Conservation (phyloP, 2,888 invertebrate genomes). For the Ditylenchus weischeri region DNA sequence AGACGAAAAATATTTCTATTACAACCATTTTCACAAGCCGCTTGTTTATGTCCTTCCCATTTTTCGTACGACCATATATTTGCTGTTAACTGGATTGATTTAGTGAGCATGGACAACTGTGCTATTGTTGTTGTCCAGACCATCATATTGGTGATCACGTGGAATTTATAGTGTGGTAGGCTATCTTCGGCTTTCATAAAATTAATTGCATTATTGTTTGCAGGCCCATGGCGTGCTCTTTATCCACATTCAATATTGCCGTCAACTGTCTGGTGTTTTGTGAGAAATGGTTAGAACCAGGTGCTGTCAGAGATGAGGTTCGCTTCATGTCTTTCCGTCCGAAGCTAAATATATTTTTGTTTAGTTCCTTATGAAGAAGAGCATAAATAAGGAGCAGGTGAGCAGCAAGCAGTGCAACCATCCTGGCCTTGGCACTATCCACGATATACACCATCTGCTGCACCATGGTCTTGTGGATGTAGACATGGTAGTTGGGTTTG, state of each 20-base stretch:
- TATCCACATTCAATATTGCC: background rate
- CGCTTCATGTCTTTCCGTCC: no score
- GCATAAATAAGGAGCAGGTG: background rate
- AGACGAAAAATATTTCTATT: no score
- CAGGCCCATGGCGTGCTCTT: background rate
- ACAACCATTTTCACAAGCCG: no score
- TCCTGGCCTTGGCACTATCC: background rate
- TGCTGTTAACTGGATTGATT: no score
- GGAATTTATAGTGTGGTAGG: background rate
- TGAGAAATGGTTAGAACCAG: background rate
- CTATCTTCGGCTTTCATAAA: background rate
- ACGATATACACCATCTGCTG: background rate
- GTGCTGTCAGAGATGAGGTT: background rate
- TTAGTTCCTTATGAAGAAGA: background rate
- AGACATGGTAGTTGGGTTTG: constrained; percentile 22
- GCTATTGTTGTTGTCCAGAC: background rate
- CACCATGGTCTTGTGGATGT: background rate
- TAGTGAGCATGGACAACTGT: background rate
- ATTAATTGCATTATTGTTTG: background rate
- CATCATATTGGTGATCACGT: background rate
- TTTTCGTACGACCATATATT: no score
- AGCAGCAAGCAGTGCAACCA: background rate
- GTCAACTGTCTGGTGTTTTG: background rate
- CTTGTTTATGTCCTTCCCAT: no score
- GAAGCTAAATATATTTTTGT: no score